Conservation (phyloP, 2,113 vertebrate genomes). For the Coptodon rendalli region DNA sequence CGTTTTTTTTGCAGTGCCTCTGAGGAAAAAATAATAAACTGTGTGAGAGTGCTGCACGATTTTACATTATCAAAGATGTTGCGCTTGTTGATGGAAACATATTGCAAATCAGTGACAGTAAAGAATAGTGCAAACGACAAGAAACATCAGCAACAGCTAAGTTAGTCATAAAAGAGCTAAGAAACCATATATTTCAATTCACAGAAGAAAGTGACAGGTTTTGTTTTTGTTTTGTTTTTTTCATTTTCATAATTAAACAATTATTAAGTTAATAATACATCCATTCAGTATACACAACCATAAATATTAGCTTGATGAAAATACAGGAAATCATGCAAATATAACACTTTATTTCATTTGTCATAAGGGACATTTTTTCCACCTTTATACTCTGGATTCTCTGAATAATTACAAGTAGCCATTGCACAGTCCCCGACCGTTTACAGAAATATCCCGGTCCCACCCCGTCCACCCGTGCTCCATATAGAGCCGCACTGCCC, state of each 20-base stretch:
- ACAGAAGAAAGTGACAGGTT: constrained; percentile 53
- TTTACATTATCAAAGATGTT: neutral
- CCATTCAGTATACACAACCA: constrained; percentile 64
- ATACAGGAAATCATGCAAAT: constrained; percentile 79
- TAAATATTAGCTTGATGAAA: constrained; percentile 69
- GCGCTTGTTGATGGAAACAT: neutral
- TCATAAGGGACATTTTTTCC: constrained; percentile 55
- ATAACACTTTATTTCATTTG: constrained; percentile 77
- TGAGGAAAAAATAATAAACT: neutral
- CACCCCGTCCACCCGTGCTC: neutral
- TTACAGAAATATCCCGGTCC: constrained; percentile 33
- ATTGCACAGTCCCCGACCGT: constrained; percentile 70
- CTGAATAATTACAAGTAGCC: constrained; percentile 69
- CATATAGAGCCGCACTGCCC: neutral
- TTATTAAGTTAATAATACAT: constrained; percentile 56
- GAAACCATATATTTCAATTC: constrained; percentile 46
- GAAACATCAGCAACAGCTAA: constrained; percentile 1
- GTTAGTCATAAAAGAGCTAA: constrained; percentile 42
- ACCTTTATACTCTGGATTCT: constrained; percentile 58
- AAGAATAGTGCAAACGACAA: neutral
- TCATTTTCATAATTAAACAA: constrained; percentile 44
- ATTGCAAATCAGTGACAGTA: neutral
- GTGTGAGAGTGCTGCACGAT: neutral
- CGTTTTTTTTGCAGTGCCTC: neutral
- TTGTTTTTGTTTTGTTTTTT: constrained; percentile 7